These are phyloP conservation scores for Pseudorectes ferrugineus DNA, from an alignment of 2,113 vertebrate species.

Conservation along the genomic window DNA sequence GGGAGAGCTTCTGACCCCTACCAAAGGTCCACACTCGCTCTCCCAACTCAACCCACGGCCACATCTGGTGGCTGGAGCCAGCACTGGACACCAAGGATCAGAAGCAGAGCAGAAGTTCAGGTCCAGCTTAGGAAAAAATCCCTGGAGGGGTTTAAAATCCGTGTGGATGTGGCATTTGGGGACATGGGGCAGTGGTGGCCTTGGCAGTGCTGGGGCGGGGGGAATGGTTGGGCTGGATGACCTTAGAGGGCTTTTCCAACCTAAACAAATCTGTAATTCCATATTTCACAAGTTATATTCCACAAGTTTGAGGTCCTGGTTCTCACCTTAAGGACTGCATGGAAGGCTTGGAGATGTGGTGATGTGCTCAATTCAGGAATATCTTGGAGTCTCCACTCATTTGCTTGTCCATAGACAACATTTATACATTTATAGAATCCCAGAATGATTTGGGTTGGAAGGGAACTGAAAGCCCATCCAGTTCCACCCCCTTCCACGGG, in stretches of 20 bases:
- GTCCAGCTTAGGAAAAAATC: neutral
- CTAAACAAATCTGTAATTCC: neutral
- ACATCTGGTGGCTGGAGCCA: neutral
- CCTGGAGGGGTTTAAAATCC: neutral
- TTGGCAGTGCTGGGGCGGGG: neutral
- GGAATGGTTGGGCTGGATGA: neutral
- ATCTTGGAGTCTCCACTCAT: neutral
- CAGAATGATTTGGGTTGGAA: neutral
- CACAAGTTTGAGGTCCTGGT: neutral
- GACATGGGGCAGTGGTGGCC: neutral
- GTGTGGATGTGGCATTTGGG: neutral
- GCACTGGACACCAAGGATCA: neutral
- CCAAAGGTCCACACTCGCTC: neutral
- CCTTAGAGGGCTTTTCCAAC: neutral
- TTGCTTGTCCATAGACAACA: neutral
- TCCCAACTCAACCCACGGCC: accelerated
- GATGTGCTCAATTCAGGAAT: neutral
- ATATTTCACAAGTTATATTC: neutral
- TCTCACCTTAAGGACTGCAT: neutral
- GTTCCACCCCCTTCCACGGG: neutral
- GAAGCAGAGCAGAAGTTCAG: neutral
- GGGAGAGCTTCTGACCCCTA: accelerated
- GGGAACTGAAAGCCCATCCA: neutral
- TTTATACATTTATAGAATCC: neutral
- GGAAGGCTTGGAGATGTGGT: neutral